These are phyloP conservation scores for Drosophila nigromelanica DNA, from an alignment of 1,140 invertebrate species.

Conservation along the genomic window DNA sequence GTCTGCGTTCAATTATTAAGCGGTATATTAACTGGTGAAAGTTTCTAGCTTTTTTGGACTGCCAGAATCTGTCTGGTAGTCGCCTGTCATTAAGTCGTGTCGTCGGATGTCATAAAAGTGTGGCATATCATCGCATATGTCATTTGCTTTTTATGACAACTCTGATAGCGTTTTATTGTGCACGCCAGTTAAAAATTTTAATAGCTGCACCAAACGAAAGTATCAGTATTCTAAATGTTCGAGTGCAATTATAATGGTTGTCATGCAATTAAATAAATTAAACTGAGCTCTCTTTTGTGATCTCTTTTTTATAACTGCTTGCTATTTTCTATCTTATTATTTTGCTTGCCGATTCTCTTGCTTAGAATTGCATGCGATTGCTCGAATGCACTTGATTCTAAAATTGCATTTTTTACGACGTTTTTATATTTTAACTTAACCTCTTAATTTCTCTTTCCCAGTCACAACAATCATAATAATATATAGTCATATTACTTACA, in stretches of 20 bases:
- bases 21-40: conserved; percentile 1
- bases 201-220: conserved; percentile 14
- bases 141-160: conserved; percentile 57
- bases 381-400: not conserved
- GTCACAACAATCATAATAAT: too few species aligned
- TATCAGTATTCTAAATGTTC: not conserved
- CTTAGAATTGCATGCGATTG: too few species aligned
- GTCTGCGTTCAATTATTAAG: conserved; percentile 28
- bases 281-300: too few species aligned
- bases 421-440: too few species aligned
- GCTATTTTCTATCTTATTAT: too few species aligned
- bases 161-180: conserved; percentile 62
- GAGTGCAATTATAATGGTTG: not conserved
- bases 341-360: too few species aligned
- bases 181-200: conserved; percentile 45
- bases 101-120: conserved; percentile 44
- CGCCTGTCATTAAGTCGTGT: conserved; percentile 20
- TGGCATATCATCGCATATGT: conserved; percentile 67
- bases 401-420: too few species aligned
- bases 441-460: too few species aligned
- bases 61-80: conserved; percentile 10
- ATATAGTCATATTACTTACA: too few species aligned
- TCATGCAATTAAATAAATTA: not conserved
- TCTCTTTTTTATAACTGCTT: too few species aligned
- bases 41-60: conserved; percentile 10